Evolutionary conservation across 30 jellyfish, hydroid and myxozoan species (phyloP).

Genomic region (Sanderia malayensis): DNA sequence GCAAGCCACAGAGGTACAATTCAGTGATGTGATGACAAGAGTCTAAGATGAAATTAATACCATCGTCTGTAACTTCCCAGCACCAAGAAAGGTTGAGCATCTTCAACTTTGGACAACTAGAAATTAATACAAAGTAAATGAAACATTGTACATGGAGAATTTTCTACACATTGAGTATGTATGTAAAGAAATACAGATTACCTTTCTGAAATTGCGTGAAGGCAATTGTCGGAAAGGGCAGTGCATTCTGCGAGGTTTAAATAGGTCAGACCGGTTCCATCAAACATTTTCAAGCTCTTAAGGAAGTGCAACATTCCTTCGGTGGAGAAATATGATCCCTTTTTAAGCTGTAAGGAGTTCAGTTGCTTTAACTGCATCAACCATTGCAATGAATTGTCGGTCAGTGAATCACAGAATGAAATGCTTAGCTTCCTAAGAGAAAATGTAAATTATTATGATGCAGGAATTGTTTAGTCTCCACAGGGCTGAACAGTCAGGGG

Average conservation of each 20-base stretch:
- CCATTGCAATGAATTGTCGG: constrained; percentile 61
- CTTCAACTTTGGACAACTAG: constrained; percentile 70
- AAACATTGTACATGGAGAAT: too few species aligned
- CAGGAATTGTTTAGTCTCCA: too few species aligned
- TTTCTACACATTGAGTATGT: too few species aligned
- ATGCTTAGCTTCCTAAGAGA: constrained; percentile 54
- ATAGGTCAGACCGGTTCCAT: constrained; percentile 38
- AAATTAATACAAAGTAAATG: too few species aligned
- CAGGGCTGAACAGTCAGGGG: too few species aligned
- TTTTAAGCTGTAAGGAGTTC: constrained; percentile 52
- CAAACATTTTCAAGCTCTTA: constrained; percentile 23
- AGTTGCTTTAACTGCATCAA: constrained; percentile 31
- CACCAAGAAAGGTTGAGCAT: constrained; percentile 83
- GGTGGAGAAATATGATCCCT: constrained; percentile 73
- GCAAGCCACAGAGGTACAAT: constrained; percentile 76
- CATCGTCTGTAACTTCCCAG: constrained; percentile 94
- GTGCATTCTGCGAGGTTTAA: constrained; percentile 79
- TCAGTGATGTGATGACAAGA: constrained; percentile 62
- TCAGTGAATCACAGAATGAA: constrained; percentile 77
- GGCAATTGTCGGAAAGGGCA: constrained; percentile 71
- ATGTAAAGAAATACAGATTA: too few species aligned
- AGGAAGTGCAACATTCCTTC: constrained; percentile 46
- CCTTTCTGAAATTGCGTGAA: constrained; percentile 57
- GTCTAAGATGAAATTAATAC: constrained; percentile 59
- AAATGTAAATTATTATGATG: not conserved